Base-by-base conservation (phyloP, 2,888 invertebrate genomes). In the Calliphora vomitoria region DNA sequence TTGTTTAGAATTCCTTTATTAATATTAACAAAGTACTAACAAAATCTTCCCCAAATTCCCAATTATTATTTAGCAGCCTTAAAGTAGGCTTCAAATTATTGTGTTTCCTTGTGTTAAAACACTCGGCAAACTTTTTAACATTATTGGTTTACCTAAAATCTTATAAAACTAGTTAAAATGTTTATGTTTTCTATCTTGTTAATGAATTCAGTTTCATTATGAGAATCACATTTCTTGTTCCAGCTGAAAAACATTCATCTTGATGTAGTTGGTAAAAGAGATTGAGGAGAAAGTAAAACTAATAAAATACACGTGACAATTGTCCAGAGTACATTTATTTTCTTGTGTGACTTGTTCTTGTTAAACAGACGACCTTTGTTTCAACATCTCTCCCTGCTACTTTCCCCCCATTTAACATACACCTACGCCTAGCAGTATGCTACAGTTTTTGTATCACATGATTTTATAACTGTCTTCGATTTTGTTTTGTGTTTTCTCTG, bases 231-330 rank as follows among this genome's bases (percentile, higher is more conserved):
- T 66, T 66, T 44, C 44, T 44, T 11, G 13, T 11, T 44, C 44
- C 13, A 13, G 11, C 44, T 50, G 13, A 41, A 60, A 62, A 60
- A 62, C 31, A 62, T 62, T 25, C 47, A 31, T 69, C 25, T 50
- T 50, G 50, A 47, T 47, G 13, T 66, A 13, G 62, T 10, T 35
- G 35, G 35, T 5, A 64, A 38, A 38, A n/a, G 11, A 44, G 18
- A 18, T 10, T 55, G 20, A 55, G n/a, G 18, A 55, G 4, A 38
- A 25, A 15, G 15, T n/a, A 50, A 71, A 71, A 55, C 18, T 76
- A 66, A 83, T 78, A 88, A 82, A 87, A 74, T 78, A 69, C 72
- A 81, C 82, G 68, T 82, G 82, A 75, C 74, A 75, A 75, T 75
- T 74, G 82, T 58, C 74, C 35, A 44, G 74, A 47, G 44, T 10